A percentile compares a stretch with the other conserved stretches of the same genome.
phyloP scores from a whole-genome alignment of 2,113 vertebrate species.

The Micronisus gabar region DNA sequence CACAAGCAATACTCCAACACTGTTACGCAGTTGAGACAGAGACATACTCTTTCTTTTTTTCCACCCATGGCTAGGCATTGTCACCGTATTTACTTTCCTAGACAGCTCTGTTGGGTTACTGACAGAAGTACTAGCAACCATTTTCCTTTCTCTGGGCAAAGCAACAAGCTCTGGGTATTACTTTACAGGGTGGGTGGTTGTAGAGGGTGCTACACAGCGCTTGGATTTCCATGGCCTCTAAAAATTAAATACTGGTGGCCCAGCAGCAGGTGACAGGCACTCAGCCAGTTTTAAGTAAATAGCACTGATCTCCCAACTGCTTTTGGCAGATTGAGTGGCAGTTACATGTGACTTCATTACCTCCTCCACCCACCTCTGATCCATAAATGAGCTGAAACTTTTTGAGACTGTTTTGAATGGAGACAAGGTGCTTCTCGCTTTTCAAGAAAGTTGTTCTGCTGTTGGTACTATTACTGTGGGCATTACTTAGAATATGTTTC shows the following conservation, averaged over 20 bases:
- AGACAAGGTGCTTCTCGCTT: neutral
- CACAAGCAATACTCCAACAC: neutral
- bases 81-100: neutral
- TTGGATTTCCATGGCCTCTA: neutral
- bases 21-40: neutral
- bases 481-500: neutral
- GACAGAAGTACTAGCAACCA: neutral
- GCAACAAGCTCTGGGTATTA: neutral
- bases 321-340: neutral
- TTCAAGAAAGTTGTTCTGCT: neutral
- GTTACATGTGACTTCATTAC: neutral
- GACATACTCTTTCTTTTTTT: neutral
- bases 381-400: neutral
- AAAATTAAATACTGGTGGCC: neutral
- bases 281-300: neutral
- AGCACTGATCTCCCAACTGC: neutral
- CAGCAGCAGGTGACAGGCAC: neutral
- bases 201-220: neutral
- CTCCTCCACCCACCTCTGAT: neutral
- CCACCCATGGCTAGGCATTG: neutral
- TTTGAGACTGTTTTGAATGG: neutral
- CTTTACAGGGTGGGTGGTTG: neutral
- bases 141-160: neutral
- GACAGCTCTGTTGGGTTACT: neutral
- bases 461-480: neutral